A percentile compares a stretch with the other conserved stretches of the same genome.
Conservation (phyloP, 2,797 vertebrate species). For the Hydrocynus forskahlii region DNA sequence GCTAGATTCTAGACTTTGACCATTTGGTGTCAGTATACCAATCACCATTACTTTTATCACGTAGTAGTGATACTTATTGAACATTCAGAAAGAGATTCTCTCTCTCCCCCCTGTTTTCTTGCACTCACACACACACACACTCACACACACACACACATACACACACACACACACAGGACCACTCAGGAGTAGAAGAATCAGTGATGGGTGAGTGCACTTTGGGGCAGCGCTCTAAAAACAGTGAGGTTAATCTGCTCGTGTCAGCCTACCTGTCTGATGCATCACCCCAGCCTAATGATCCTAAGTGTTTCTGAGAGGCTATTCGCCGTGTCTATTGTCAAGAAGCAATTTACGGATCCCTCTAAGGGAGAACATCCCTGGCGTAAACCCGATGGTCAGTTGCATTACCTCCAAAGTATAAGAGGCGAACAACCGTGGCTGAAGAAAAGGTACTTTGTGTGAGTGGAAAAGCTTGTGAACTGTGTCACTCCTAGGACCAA, state of each 20-base stretch:
- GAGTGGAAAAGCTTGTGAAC: slow-evolving; percentile 40
- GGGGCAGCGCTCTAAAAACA: slow-evolving; percentile 45
- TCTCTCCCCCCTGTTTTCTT: background rate
- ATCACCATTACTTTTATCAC: background rate
- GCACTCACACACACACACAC: background rate
- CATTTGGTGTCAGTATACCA: background rate
- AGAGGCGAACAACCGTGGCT: slow-evolving; percentile 48
- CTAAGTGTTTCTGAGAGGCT: slow-evolving; percentile 50
- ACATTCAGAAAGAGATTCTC: background rate
- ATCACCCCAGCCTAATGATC: slow-evolving; percentile 58
- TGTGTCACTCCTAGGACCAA: background rate
- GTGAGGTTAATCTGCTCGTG: slow-evolving; percentile 53
- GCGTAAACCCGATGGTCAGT: slow-evolving; percentile 48
- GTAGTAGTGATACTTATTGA: too few relatives aligned
- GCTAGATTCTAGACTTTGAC: background rate
- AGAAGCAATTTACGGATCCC: slow-evolving; percentile 48
- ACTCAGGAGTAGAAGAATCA: slow-evolving; percentile 46
- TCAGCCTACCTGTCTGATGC: slow-evolving; percentile 40
- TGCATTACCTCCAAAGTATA: slow-evolving; percentile 52
- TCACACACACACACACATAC: background rate
- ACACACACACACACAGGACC: slow-evolving; percentile 16
- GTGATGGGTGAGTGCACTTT: slow-evolving; percentile 42
- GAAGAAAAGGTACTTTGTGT: slow-evolving; percentile 39
- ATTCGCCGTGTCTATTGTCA: slow-evolving; percentile 52
- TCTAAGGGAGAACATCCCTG: slow-evolving; percentile 46